These are phyloP conservation scores for Leucophora obtusa DNA, from an alignment of 2,888 invertebrate genomes.

Conservation along the genomic window DNA sequence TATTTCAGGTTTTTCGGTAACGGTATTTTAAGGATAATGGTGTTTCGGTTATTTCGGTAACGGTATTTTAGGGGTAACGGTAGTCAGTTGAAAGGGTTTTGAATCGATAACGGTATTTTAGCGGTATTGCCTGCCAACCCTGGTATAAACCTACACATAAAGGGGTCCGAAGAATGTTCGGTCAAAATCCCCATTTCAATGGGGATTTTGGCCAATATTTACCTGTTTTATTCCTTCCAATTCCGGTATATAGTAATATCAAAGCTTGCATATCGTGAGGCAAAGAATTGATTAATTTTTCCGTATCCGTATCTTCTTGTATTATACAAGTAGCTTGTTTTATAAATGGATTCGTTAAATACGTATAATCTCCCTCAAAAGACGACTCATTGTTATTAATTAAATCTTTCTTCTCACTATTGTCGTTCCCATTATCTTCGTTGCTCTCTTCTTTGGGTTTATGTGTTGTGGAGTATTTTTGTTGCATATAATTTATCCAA, in stretches of 20 bases:
- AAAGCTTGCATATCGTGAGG: slow-evolving; percentile 80
- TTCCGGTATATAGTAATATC: slow-evolving; percentile 81
- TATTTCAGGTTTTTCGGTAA: too few species aligned
- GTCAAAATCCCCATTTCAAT: too few species aligned
- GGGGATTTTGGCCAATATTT: background rate
- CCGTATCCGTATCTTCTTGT: slow-evolving; percentile 78
- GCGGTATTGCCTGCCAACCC: too few species aligned
- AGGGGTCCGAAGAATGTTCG: too few species aligned
- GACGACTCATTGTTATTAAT: slow-evolving; percentile 71
- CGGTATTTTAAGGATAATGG: too few species aligned
- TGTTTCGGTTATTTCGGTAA: too few species aligned
- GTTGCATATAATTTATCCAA: slow-evolving; percentile 78
- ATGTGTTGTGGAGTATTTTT: slow-evolving; percentile 30
- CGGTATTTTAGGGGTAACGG: too few species aligned
- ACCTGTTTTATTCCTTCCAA: slow-evolving; percentile 75
- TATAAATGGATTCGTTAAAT: slow-evolving; percentile 78
- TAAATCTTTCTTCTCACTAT: slow-evolving; percentile 57
- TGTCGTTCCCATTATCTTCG: slow-evolving; percentile 28
- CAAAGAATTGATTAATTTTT: slow-evolving; percentile 77
- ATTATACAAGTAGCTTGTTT: slow-evolving; percentile 81
- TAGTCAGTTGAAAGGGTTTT: too few species aligned
- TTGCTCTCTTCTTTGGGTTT: slow-evolving; percentile 21
- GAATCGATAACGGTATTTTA: too few species aligned
- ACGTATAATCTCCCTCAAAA: slow-evolving; percentile 77
- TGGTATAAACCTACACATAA: too few species aligned